These are phyloP conservation scores for Tetrapedia diversipes DNA, from an alignment of 2,888 invertebrate genomes.

Conservation along the genomic window DNA sequence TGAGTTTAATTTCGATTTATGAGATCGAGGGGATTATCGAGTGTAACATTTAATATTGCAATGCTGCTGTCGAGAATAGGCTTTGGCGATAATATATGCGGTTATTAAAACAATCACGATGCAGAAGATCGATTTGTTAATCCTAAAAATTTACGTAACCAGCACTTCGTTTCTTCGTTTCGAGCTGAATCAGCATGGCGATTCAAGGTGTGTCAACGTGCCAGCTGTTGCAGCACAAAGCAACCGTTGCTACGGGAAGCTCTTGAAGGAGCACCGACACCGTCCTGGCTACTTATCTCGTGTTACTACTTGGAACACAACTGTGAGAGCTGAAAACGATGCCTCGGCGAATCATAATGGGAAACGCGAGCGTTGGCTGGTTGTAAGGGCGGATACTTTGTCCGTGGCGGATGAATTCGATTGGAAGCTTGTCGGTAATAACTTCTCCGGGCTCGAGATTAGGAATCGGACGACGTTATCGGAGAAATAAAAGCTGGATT, in stretches of 20 bases:
- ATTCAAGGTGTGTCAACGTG: slow-evolving; percentile 26
- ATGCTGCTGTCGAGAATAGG: no score
- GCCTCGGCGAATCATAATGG: slow-evolving; percentile 18
- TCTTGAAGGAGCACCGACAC: slow-evolving; percentile 31
- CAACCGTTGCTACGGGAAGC: slow-evolving; percentile 22
- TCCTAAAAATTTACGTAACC: neutral
- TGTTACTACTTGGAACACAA: slow-evolving; percentile 35
- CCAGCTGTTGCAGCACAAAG: slow-evolving; percentile 46
- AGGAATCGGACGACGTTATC: slow-evolving; percentile 14
- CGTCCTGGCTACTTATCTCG: slow-evolving; percentile 22
- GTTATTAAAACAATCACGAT: no score
- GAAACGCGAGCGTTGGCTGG: slow-evolving; percentile 15
- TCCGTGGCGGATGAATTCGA: slow-evolving; percentile 11
- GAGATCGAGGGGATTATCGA: no score
- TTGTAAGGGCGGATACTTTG: neutral
- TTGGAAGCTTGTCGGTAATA: slow-evolving; percentile 33
- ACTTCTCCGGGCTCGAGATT: slow-evolving; percentile 15
- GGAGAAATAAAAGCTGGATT: slow-evolving; percentile 9
- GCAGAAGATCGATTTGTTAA: no score
- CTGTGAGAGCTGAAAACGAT: neutral
- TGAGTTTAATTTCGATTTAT: no score
- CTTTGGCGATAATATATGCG: no score
- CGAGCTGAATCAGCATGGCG: slow-evolving; percentile 55
- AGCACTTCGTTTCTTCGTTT: slow-evolving; percentile 14
- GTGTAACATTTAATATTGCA: no score